Base-by-base conservation (phyloP, 2,113 vertebrate genomes). In the Lanius ludovicianus region DNA sequence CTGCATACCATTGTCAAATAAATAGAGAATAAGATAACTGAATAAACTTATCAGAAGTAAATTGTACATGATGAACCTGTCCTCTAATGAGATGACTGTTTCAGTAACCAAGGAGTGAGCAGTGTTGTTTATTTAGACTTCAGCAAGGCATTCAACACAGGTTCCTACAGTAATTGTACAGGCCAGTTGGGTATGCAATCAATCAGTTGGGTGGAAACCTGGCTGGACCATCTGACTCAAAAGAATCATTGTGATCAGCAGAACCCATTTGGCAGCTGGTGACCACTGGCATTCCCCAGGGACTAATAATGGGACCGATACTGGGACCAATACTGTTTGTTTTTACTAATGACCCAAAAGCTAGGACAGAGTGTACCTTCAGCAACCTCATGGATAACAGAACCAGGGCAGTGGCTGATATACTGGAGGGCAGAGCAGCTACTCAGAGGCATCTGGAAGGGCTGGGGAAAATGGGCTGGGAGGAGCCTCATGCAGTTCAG, bases 321-420 rank as follows among this genome's bases (percentile, higher is more conserved):
- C 23, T 39, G 64, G 55, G 64, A 87, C 44, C 15, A 47, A 33
- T n/a, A 65, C 2, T 85, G 42, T 59, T 83, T 79, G 21, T 44
- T 83, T 90, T 88, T 18, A 78, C 65, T 67, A 75, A 79, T 24
- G 46, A 70, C 50, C 18, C 46, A 70, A 90, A 90, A 85, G 28
- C n/a, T n/a, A 49, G 31, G 47, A 88, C 28, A 78, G 16, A 39
- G 21, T 3, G 42, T 71, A 67, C 65, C 50, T 85, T 70, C 78
- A 70, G 79, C n/a, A 90, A 3, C 42, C n/a, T 88, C 22, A 30
- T 0, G 11, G 57, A 13, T 46, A 85, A 67, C 37, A 90, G 39
- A n/a, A 27, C 23, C 1, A 0, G 9, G 28, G 42, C 56, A 44
- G 41, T 0, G 0, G 50, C 13, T 70, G 55, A 56, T 19, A 37